A percentile compares a stretch with the other conserved stretches of the same genome.
phyloP scores from a whole-genome alignment of 2,888 invertebrate species.

The Strigamia crassipes region DNA sequence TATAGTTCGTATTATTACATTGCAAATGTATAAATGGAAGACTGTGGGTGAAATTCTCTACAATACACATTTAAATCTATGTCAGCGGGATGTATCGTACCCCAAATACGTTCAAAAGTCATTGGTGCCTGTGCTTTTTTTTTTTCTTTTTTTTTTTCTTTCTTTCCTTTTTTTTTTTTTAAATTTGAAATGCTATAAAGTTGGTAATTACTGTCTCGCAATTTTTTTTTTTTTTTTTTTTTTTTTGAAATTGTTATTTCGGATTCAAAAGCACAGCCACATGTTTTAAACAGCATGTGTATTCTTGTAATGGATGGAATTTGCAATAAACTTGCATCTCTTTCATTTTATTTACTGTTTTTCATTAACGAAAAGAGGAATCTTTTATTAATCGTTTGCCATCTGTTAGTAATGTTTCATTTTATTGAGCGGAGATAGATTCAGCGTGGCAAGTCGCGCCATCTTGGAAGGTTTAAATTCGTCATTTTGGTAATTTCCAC shows the following conservation, averaged over 20 bases:
- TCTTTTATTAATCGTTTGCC: background rate
- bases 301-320: conserved; percentile 15
- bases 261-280: background rate
- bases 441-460: background rate
- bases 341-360: conserved; percentile 29
- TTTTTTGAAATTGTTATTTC: background rate
- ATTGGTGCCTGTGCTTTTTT: conserved; percentile 34
- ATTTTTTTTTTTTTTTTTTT: background rate
- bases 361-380: background rate
- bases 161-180: background rate
- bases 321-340: conserved; percentile 24
- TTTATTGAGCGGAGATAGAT: conserved; percentile 5
- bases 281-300: background rate
- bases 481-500: conserved; percentile 26
- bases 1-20: conserved; percentile 1
- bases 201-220: background rate
- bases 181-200: background rate
- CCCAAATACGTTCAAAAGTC: background rate
- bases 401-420: background rate
- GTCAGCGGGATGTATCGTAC: background rate
- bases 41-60: conserved; percentile 15
- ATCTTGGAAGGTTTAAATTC: background rate
- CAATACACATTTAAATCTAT: background rate
- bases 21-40: conserved; percentile 35
- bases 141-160: background rate